Percentiles rank a stretch among this genome's conserved stretches.
Conservation (phyloP, 1,140 invertebrate species). For the Cotesia vestalis region DNA sequence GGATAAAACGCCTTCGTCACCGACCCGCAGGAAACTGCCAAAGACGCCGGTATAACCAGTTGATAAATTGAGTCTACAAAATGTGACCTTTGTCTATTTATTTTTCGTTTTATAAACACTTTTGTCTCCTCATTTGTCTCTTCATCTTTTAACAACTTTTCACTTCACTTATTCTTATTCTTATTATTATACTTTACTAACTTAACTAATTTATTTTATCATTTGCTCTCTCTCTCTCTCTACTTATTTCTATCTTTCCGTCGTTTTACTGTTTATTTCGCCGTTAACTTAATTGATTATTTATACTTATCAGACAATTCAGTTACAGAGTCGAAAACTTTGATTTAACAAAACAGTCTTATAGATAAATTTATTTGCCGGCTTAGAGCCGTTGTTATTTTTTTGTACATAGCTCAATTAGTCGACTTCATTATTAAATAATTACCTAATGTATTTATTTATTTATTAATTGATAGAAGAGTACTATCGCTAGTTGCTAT, state of each 20-base stretch:
- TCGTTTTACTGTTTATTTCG: too few species aligned
- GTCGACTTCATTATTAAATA: too few species aligned
- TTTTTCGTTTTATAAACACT: constrained; percentile 27
- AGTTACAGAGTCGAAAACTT: too few species aligned
- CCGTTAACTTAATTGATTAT: constrained; percentile 40
- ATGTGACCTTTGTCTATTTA: constrained; percentile 53
- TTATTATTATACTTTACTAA: constrained; percentile 4
- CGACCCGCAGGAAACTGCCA: constrained; percentile 89
- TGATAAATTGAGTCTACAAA: constrained; percentile 64
- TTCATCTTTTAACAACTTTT: constrained; percentile 45
- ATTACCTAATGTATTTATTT: too few species aligned
- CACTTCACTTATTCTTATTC: constrained; percentile 27
- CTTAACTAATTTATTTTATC: constrained; percentile 2
- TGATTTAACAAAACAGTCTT: background rate
- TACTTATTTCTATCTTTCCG: constrained; percentile 54
- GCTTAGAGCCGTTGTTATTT: too few species aligned
- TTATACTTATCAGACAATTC: background rate
- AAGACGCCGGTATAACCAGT: constrained; percentile 90
- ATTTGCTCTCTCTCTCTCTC: constrained; percentile 50
- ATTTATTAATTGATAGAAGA: too few species aligned
- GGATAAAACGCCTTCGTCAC: constrained; percentile 85
- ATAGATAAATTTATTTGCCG: too few species aligned
- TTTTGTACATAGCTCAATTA: too few species aligned
- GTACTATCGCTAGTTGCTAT: too few species aligned
- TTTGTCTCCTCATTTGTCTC: constrained; percentile 35